Evolutionary conservation across 2,113 vertebrate species (phyloP), one percentile per base, ranked within the genome.

Genomic region (Cariama cristata): DNA sequence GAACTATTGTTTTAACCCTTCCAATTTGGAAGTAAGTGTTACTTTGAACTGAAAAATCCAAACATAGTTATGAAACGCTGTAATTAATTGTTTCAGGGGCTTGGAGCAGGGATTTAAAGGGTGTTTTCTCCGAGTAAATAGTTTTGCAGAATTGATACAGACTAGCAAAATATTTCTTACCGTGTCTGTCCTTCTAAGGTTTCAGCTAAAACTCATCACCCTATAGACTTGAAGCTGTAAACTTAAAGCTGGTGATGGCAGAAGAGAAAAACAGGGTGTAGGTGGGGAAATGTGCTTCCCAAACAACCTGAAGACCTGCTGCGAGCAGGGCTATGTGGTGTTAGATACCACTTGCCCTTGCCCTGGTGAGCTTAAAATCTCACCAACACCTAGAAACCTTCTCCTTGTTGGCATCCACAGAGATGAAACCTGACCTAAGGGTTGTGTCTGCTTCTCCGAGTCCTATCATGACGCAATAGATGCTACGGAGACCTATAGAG

Each of bases 371-470:
- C 58, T 84, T 73, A 68, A 58, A 76, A 49, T 33, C 18, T 1
- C 38, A 73, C 9, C 58, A 62, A 14, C 24, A n/a, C 38, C 86
- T 62, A n/a, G 52, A 79, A 87, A 30, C 33, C 58, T 71, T 56
- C 45, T 56, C n/a, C n/a, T 42, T 15, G 8, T 26, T 69, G 38
- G 11, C 15, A 75, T 23, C 53, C 45, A 11, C 20, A 18, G 49
- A 49, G 40, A 11, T 11, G 3, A 89, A 73, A 58, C 58, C 3
- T 0, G 0, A 6, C 0, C 0, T 13, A 68, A 64, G 17, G 44
- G 15, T 11, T 85, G 6, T 6, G 14, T 24, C 24, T 38, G 62
- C n/a, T 59, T 79, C 52, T 67, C 27, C 11, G 56, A 45, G 40
- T 30, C 40, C 50, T 33, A 14, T 49, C 8, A 0, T 19, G 42